These are phyloP conservation scores for Xiphophorus birchmanni DNA, from an alignment of 2,797 vertebrate genomes.

Conservation along the genomic window DNA sequence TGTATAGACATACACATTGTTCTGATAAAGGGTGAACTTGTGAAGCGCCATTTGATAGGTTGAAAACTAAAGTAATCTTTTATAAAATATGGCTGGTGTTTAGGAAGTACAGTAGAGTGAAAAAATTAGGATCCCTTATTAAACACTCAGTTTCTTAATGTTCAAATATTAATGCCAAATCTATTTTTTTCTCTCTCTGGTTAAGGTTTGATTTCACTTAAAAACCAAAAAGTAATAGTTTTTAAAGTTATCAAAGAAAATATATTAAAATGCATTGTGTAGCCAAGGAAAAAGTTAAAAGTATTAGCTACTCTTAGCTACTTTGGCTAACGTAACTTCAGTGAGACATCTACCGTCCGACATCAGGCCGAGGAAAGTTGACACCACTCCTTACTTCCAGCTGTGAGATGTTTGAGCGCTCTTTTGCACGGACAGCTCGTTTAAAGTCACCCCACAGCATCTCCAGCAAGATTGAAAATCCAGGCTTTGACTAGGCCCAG, in stretches of 20 bases:
- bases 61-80: background rate
- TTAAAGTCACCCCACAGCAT: background rate
- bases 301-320: background rate
- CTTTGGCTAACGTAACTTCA: background rate
- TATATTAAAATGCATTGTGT: background rate
- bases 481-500: background rate
- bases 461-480: background rate
- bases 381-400: background rate
- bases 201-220: background rate
- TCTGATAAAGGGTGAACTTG: background rate
- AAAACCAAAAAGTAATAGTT: background rate
- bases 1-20: background rate
- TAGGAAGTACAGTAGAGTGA: background rate
- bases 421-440: background rate
- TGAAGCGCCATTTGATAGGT: background rate
- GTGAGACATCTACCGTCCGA: background rate
- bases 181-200: no score
- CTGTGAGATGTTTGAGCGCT: background rate
- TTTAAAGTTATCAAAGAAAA: background rate
- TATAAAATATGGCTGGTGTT: background rate
- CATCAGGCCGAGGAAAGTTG: background rate
- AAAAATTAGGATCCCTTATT: background rate
- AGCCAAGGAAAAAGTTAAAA: background rate
- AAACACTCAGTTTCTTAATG: background rate
- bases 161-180: background rate